These are phyloP conservation scores for Fundulus diaphanus DNA, from an alignment of 2,797 vertebrate species.

Conservation along the genomic window DNA sequence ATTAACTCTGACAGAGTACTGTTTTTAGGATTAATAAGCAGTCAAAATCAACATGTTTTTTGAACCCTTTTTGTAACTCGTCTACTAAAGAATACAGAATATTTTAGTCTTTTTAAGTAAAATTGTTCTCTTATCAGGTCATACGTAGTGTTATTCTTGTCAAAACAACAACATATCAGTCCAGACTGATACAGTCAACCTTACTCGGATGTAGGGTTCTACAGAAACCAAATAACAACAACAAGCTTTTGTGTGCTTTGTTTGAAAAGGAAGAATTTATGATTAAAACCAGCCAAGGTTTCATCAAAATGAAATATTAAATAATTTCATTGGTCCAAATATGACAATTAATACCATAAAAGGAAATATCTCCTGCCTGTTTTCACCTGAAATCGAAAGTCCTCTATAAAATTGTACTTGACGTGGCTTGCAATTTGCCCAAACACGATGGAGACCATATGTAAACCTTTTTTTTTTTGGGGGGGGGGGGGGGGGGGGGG, in stretches of 20 bases:
- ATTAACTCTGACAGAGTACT: neutral
- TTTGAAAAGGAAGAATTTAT: neutral
- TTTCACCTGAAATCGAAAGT: constrained; percentile 1
- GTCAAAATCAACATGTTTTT: neutral
- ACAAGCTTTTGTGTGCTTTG: constrained; percentile 29
- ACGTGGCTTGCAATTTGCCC: neutral
- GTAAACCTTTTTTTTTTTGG: too few species aligned
- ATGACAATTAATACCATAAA: neutral
- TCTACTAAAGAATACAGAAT: neutral
- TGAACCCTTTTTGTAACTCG: neutral
- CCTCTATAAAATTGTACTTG: constrained; percentile 1
- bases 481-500: too few species aligned
- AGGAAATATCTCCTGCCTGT: neutral
- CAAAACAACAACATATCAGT: constrained; percentile 47
- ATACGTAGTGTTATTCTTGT: constrained; percentile 35
- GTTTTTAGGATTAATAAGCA: neutral
- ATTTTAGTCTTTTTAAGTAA: neutral
- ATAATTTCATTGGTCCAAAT: neutral
- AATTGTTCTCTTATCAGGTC: constrained; percentile 39
- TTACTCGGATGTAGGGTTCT: constrained; percentile 41
- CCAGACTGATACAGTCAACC: constrained; percentile 42
- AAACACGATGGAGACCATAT: neutral
- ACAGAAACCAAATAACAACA: constrained; percentile 56
- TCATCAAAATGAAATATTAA: neutral
- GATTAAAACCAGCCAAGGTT: neutral